Evolutionary conservation across 1,140 invertebrate species (phyloP).

Genomic region (Ooceraea biroi): DNA sequence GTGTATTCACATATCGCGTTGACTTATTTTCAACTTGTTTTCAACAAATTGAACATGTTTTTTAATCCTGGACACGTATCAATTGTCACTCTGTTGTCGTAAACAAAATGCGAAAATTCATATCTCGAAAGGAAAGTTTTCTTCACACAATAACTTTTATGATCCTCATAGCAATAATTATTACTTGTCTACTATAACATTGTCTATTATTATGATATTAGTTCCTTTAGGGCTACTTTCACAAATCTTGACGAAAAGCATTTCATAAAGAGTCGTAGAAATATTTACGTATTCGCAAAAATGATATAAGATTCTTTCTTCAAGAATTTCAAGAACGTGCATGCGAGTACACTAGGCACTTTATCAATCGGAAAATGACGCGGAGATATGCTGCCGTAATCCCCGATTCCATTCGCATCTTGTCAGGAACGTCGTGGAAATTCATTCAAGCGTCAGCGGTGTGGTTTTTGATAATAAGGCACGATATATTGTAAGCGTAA

Average conservation of each 20-base stretch:
- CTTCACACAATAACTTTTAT: not conserved
- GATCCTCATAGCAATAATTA: not conserved
- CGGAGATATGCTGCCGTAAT: not conserved
- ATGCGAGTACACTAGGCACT: not conserved
- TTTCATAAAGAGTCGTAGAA: not conserved
- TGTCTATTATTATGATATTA: not conserved
- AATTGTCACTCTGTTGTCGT: no score
- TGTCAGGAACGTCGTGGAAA: constrained; percentile 24
- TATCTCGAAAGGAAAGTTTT: no score
- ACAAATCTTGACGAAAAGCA: constrained; percentile 14
- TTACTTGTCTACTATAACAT: no score
- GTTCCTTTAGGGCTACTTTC: not conserved
- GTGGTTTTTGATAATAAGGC: constrained; percentile 39
- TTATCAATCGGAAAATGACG: constrained; percentile 1
- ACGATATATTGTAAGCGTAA: constrained; percentile 55
- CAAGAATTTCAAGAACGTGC: no score
- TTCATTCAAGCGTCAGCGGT: constrained; percentile 7
- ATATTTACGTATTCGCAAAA: not conserved
- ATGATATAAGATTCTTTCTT: no score
- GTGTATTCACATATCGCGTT: not conserved
- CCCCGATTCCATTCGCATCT: not conserved
- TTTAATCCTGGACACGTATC: no score
- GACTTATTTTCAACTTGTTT: no score
- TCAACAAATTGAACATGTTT: no score
- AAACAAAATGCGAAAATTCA: no score